Base-by-base conservation (phyloP, 2,888 invertebrate genomes). In the Cynaeus angustus region DNA sequence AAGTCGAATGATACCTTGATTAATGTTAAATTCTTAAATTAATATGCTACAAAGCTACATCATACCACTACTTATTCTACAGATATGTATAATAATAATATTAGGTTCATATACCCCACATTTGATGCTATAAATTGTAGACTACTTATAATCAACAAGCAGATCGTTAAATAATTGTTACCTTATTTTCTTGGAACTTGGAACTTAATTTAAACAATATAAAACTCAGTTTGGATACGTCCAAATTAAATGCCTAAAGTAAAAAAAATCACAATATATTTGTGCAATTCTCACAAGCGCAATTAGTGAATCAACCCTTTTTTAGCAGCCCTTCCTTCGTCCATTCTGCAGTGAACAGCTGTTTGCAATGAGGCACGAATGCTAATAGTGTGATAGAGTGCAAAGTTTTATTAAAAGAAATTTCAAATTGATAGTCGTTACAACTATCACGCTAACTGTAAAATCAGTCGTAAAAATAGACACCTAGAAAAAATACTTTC, bases 151-250 rank as follows among this genome's bases (percentile, higher is more conserved):
- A 33, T 33, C 33, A 2, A 33, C 33, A 33, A 33, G 33, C 33
- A n/a, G 33, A 7, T 1, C 33, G 10, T 48, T 48, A 48, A 14
- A 9, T 7, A 8, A 16, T 48, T 48, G 33, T 33, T 33, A 33
- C 6, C 33, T 33, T 33, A 33, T n/a, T n/a, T n/a, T n/a, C n/a
- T n/a, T n/a, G n/a, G n/a, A 33, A 33, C 2, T 1, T 7, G 26
- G 45, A 21, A 45, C 21, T 10, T 43, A 26, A 64, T 52, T 64
- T 50, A 62, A 61, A 52, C 52, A 52, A 62, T 61, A 53, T 28
- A 53, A 53, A 48, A 41, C 41, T 41, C 2, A 41, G n/a, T 12
- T 33, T 12, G 6, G 13, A 12, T 38, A 8, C n/a, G n/a, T 38
- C 12, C 26, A 14, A 16, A 41, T 10, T 56, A 56, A 12, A 5